Evolutionary conservation across 2,113 vertebrate genomes (phyloP).

Genomic region (Ovis canadensis): DNA sequence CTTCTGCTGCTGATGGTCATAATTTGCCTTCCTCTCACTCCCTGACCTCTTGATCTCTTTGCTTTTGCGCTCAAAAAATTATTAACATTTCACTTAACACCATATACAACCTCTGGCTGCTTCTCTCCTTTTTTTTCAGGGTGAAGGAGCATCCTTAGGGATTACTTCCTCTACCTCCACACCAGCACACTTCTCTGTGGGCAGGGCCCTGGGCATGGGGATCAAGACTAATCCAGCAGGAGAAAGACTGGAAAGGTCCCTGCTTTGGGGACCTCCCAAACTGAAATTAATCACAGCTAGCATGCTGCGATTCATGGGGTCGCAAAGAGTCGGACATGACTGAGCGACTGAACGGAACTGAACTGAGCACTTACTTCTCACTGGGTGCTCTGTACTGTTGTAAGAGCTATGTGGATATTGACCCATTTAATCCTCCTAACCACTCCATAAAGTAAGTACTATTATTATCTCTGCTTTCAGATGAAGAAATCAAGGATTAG

Average conservation of each 20-base stretch:
- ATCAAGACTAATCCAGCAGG: background rate
- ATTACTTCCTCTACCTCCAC: background rate
- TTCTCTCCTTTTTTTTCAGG: background rate
- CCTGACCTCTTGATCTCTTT: slow-evolving; percentile 57
- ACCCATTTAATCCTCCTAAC: background rate
- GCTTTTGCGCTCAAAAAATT: slow-evolving; percentile 40
- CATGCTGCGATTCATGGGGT: too few species aligned
- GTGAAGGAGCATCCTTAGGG: background rate
- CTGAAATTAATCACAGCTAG: background rate
- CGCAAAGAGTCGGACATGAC: too few species aligned
- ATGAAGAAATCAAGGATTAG: background rate
- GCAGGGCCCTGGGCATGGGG: too few species aligned
- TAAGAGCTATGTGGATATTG: background rate
- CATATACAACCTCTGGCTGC: background rate
- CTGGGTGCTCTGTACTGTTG: background rate
- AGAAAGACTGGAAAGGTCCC: background rate
- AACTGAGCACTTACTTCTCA: too few species aligned
- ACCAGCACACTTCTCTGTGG: background rate
- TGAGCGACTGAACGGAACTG: too few species aligned
- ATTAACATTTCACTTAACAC: slow-evolving; percentile 43
- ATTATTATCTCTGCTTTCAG: background rate
- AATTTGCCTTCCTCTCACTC: slow-evolving; percentile 59
- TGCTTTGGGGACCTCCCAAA: background rate
- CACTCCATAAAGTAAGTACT: background rate
- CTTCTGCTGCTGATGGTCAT: slow-evolving; percentile 42